Conservation (phyloP, 2,888 invertebrate species). For the Steromphala cineraria region DNA sequence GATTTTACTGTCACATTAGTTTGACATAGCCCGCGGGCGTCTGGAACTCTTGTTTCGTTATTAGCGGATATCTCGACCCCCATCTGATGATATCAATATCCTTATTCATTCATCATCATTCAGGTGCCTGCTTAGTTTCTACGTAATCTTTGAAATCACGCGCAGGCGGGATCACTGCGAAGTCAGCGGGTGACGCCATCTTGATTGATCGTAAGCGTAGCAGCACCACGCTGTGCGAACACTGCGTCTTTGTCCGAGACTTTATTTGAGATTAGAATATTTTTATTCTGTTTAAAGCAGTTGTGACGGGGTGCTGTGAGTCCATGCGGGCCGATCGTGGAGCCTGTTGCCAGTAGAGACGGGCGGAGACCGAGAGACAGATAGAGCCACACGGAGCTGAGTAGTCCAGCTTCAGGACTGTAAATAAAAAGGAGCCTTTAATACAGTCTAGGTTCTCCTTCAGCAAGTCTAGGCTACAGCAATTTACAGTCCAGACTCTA, state of each 20-base stretch:
- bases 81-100: too few relatives aligned
- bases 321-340: not conserved
- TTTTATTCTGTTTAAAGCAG: slow-evolving; percentile 16
- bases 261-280: not conserved
- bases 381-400: not conserved
- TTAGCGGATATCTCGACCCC: too few relatives aligned
- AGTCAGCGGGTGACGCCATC: not conserved
- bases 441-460: too few relatives aligned
- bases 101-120: too few relatives aligned
- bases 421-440: too few relatives aligned
- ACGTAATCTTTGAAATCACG: not conserved
- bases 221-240: not conserved
- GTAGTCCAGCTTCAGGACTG: too few relatives aligned
- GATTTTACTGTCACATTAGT: too few relatives aligned
- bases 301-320: not conserved
- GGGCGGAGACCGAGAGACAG: not conserved
- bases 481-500: too few relatives aligned
- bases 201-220: slow-evolving; percentile 8
- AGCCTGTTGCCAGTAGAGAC: slow-evolving; percentile 6
- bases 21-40: too few relatives aligned
- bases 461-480: too few relatives aligned
- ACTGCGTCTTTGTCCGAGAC: not conserved
- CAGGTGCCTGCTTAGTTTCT: too few relatives aligned
- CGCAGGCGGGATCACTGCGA: not conserved
- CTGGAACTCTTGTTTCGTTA: too few relatives aligned